Evolutionary conservation across 1,140 invertebrate genomes (phyloP).

Genomic region (Macrostomum lignano): DNA sequence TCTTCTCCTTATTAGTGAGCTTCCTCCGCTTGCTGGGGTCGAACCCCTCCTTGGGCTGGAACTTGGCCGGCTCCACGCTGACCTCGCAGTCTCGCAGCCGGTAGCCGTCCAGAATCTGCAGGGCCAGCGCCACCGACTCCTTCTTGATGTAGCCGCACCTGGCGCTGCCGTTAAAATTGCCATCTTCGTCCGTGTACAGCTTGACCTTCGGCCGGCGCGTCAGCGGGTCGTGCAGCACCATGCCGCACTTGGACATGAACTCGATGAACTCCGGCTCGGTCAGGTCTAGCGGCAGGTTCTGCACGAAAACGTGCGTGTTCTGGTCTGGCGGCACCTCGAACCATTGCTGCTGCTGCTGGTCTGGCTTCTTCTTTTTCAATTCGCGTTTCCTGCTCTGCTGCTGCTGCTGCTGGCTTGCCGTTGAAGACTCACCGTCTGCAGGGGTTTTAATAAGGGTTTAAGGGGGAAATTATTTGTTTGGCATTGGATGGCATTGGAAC

Average conservation of each 20-base stretch:
- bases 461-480: no score
- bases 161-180: slow-evolving; percentile 69
- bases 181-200: slow-evolving; percentile 52
- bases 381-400: no score
- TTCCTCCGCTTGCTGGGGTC: slow-evolving; percentile 71
- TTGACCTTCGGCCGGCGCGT: slow-evolving; percentile 67
- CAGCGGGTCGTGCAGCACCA: slow-evolving; percentile 56
- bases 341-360: slow-evolving; percentile 35
- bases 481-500: no score
- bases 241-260: slow-evolving; percentile 79
- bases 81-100: slow-evolving; percentile 43
- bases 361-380: background rate
- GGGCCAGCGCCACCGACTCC: slow-evolving; percentile 69
- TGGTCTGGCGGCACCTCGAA: slow-evolving; percentile 67
- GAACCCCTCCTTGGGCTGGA: slow-evolving; percentile 73
- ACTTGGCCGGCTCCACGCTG: slow-evolving; percentile 65
- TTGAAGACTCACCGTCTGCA: no score
- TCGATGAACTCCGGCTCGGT: slow-evolving; percentile 45
- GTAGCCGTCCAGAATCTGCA: slow-evolving; percentile 66
- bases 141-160: slow-evolving; percentile 82
- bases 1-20: slow-evolving; percentile 40
- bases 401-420: no score
- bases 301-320: slow-evolving; percentile 87
- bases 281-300: slow-evolving; percentile 57
- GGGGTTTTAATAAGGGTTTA: no score